Evolutionary conservation across 2,888 invertebrate genomes (phyloP), one percentile per base, ranked within the genome.

Genomic region (Ormyrus thymus): DNA sequence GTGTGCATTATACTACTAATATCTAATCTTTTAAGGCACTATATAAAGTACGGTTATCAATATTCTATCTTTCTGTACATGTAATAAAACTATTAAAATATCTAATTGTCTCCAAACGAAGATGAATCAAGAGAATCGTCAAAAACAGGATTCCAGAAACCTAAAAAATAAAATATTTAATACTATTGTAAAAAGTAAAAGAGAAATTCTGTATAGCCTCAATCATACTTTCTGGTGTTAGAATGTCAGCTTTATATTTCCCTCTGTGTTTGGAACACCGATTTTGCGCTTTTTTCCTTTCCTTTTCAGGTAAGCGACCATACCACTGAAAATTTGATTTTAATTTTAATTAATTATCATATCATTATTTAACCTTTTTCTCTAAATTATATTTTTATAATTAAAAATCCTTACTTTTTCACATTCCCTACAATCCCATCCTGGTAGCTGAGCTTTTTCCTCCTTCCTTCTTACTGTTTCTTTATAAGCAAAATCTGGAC

Each of bases 261-360:
- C 89, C 88, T 82, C 90, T 86, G 83, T 92, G 92, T 77, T 90
- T 90, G 0, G 92, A 92, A 86, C 92, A 92, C 51, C 87, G 84
- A 83, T 91, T 89, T 85, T 90, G 89, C 61, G 87, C 86, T 73
- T 87, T 85, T 82, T 89, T 84, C 43, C 91, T 78, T 84, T 91
- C 90, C 62, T 88, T 85, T 1, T 90, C 86, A 4, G 89, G 82
- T 51, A 91, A 83, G 43, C 86, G 83, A 77, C 84, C 80, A 79
- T 90, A 90, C 81, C 89, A 90, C 89, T 89, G 82, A 68, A 85
- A 84, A 75, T 74, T 29, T 58, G 45, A 69, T 70, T 51, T 51
- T 13, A 45, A 6, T 46, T 53, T 55, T 59, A 62, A 61, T 15
- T 62, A 58, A 65, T 13, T 79, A 55, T 81, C 46, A 13, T 81